Evolutionary conservation across 2,113 vertebrate genomes (phyloP), one percentile per base, ranked within the genome.

Genomic region (Nothoprocta perdicaria): DNA sequence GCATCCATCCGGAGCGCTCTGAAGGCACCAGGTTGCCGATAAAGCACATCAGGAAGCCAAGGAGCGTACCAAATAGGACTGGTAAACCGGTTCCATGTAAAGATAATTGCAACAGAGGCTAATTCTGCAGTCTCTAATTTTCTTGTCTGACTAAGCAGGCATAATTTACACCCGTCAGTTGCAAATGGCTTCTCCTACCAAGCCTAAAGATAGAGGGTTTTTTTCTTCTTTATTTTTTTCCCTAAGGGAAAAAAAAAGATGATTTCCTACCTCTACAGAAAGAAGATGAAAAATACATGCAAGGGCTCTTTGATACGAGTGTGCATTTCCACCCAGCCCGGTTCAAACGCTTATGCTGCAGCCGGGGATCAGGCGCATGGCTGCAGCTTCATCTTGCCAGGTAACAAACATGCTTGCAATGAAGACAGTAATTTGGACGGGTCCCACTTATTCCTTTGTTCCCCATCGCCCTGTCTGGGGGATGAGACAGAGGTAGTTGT

Each of bases 101-200:
- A 83, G 88, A 90, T 68, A 93, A 94, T 65, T 69, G 84, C 40
- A 52, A 89, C 91, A 69, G 73, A 84, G 71, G 14, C 84, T 93
- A 83, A 93, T 87, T 88, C 92, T 46, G 60, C 88, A 94, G 88
- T 9, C 67, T 92, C 90, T 94, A 82, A 94, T 96, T 96, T 94
- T 94, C 91, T 91, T 86, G 93, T 95, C 88, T 94, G 96, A 96
- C 84, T 94, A 95, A 91, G 92, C 83, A 84, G 85, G 88, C 69
- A 26, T 95, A 92, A 92, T 96, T 95, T 95, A 97, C 93, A 93
- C 86, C 94, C 94, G 79, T 96, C 95, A 91, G 71, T 90, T 89
- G 84, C 86, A 94, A 92, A 95, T 90, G 90, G 95, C 87, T 92
- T 96, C 89, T 96, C 94, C 84, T 86, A 89, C 83, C 82, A 86